Evolutionary conservation across 2,888 invertebrate genomes (phyloP), one percentile per base, ranked within the genome.

Genomic region (Zygothrica quintamaculata): DNA sequence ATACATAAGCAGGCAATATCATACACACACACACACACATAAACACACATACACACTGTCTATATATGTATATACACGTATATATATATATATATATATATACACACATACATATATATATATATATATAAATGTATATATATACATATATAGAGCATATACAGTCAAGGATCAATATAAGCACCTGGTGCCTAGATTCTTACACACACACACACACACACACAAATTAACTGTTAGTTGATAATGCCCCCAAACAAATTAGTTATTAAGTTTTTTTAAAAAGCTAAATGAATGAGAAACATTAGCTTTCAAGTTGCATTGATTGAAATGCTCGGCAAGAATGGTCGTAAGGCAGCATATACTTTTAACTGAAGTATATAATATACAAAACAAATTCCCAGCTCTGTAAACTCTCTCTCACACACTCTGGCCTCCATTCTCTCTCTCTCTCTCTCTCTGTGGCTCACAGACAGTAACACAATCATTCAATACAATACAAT

Each of bases 251-350:
- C 50, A 34, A 57, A 74, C 65, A 74, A 70, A 74, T n/a, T 74
- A 74, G 56, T 22, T 70, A 13, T 36, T 74, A 74, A 74, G 69
- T 65, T 69, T 48, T 74, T 62, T n/a, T n/a, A n/a, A n/a, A n/a
- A 70, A 55, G 64, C 48, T 73, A 22, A 22, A 22, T 22, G 18
- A 22, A n/a, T 51, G 34, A 57, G 34, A 68, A 57, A 25, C 12
- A 39, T 70, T 70, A 59, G 59, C n/a, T 60, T 56, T 56, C 44
- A 68, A 64, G 57, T 55, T 69, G 46, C 13, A 62, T 53, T 47
- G 46, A 64, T 61, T 71, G 53, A 53, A 71, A 66, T 70, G 70
- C 72, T 15, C 60, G 71, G 72, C 66, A 66, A 26, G n/a, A 52
- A 71, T 60, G 71, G 66, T 70, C 70, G 66, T 66, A 40, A 39